A percentile compares a stretch with the other conserved stretches of the same genome.
phyloP scores from a whole-genome alignment of 2,888 invertebrate genomes.

The Scaptomyza parva region DNA sequence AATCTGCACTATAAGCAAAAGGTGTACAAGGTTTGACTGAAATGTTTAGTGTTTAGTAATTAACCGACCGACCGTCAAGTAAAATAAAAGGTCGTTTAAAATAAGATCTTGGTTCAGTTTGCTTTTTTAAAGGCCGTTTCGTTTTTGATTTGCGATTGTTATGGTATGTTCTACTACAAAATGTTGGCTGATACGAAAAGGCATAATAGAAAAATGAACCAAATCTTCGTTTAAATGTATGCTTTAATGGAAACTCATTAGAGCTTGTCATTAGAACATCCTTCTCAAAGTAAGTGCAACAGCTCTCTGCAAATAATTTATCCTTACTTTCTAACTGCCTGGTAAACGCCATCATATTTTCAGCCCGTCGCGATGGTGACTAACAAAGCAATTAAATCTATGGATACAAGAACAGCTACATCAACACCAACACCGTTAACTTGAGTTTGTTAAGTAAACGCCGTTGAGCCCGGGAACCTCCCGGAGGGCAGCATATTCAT shows the following conservation, averaged over 20 bases:
- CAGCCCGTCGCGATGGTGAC: constrained; percentile 50
- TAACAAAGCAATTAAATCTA: constrained; percentile 78
- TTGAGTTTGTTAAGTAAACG: constrained; percentile 74
- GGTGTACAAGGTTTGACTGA: background rate
- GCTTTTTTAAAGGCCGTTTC: background rate
- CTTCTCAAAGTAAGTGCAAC: constrained; percentile 18
- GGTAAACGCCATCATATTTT: constrained; percentile 66
- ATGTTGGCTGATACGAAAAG: background rate
- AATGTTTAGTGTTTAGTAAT: background rate
- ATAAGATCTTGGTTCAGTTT: too few species aligned
- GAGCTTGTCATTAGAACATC: background rate
- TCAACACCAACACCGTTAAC: constrained; percentile 54
- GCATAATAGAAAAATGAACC: background rate
- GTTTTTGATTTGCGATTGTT: too few species aligned
- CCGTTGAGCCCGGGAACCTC: constrained; percentile 27
- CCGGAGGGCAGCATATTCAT: constrained; percentile 70
- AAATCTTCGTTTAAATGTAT: background rate
- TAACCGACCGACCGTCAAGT: background rate
- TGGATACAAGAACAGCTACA: constrained; percentile 60
- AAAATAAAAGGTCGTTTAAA: background rate
- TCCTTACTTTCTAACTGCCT: background rate
- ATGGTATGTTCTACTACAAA: background rate
- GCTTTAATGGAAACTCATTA: background rate
- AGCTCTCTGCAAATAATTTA: constrained; percentile 16
- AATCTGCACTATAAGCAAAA: background rate